phyloP scores from a whole-genome alignment of 2,888 invertebrate species.

The Crioceris asparagi region DNA sequence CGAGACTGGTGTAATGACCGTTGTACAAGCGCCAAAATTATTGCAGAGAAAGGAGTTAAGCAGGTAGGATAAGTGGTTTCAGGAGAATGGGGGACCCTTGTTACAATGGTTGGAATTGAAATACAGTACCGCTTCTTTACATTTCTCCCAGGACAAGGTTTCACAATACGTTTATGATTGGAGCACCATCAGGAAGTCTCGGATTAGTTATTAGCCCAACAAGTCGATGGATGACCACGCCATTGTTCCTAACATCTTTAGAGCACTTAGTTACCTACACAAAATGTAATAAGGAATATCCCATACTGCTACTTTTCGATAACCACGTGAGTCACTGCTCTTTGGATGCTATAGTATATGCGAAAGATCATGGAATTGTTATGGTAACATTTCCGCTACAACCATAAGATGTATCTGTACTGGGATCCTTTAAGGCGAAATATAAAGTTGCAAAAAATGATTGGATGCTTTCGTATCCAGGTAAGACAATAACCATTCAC shows the following conservation, averaged over 20 bases:
- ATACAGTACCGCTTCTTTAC: constrained; percentile 21
- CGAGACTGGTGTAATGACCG: constrained; percentile 24
- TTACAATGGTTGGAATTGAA: constrained; percentile 8
- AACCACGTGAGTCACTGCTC: constrained; percentile 7
- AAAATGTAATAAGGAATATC: constrained; percentile 18
- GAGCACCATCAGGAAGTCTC: constrained; percentile 17
- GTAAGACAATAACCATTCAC: constrained; percentile 21
- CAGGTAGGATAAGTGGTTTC: constrained; percentile 18
- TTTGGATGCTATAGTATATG: constrained; percentile 17
- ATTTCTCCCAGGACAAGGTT: constrained; percentile 16
- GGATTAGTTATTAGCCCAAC: constrained; percentile 23
- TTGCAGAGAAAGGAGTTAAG: constrained; percentile 17
- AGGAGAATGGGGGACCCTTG: constrained; percentile 11
- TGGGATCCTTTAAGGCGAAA: constrained; percentile 23
- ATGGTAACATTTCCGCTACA: constrained; percentile 30
- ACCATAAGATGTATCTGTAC: constrained; percentile 16
- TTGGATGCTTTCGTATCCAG: constrained; percentile 11
- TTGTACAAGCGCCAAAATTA: constrained; percentile 17
- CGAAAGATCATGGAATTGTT: constrained; percentile 26
- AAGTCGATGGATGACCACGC: constrained; percentile 26
- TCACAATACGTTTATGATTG: constrained; percentile 18
- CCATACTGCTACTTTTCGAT: constrained; percentile 8
- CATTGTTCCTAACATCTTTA: constrained; percentile 24
- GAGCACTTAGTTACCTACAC: constrained; percentile 11
- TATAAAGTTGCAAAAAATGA: constrained; percentile 18